Evolutionary conservation across 2,797 vertebrate species (phyloP), one percentile per base, ranked within the genome.

Genomic region (Sebastes minor): DNA sequence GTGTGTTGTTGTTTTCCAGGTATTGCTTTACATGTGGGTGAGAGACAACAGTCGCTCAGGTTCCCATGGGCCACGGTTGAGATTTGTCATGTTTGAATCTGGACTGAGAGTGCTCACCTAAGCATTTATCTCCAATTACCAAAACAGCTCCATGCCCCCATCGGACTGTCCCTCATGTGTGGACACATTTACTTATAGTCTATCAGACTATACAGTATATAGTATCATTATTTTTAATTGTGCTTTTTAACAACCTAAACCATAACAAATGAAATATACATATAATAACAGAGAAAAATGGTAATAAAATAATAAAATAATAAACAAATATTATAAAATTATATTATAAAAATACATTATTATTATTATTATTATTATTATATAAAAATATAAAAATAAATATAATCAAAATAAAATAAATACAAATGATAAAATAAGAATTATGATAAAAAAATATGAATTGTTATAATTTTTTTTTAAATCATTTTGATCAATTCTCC

Each of bases 61-160:
- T 95, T 95, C 95, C 89, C 94, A 95, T 63, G 73, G 62, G 59
- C 2, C 25, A 52, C 64, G 23, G 61, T 5, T 52, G 18, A 70
- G 38, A 33, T 65, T 65, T 69, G 62, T 57, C 33, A 30, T 28
- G 68, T 84, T 28, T 67, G 55, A 61, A 79, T 80, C 71, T 75
- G 8, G 33, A 66, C 71, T 46, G 22, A 88, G 38, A 91, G 33
- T 86, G 89, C 90, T 90, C 52, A 83, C 53, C 82, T 88, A n/a
- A 86, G 91, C 90, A 86, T 63, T 60, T 52, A 65, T 86, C 85
- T 95, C 93, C 20, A 20, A 59, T 95, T 94, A 91, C 95, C 52
- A 5, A 65, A 77, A 32, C 49, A 77, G 79, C 33, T 7, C 33
- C 22, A 53, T 32, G 28, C 42, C 20, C 8, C 16, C 28, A 60